Evolutionary conservation across 2,888 invertebrate species (phyloP), one percentile per base, ranked within the genome.

Genomic region (Sesamia inferens): DNA sequence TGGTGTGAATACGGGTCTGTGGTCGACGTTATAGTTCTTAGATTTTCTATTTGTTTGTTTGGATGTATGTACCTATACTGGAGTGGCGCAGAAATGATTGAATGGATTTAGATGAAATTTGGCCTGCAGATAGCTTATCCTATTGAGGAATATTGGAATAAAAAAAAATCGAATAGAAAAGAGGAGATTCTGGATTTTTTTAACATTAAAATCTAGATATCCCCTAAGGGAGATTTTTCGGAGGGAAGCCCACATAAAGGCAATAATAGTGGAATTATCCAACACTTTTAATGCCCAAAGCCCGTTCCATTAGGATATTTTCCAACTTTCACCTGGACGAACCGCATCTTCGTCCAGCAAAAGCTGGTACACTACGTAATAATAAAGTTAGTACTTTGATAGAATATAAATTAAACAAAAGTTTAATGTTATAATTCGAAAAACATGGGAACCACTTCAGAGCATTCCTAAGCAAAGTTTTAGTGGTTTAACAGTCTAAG

Each of bases 391-490:
- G 3, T 57, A 71, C 54, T 59, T 51, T 16, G 54, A 31, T 39
- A 55, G 6, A 76, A 67, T 42, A 24, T 24, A 42, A 11, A 22
- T 47, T n/a, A 57, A 81, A 75, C 72, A 78, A 84, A 76, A 75
- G 59, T 66, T 42, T 59, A 58, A 84, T 85, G 85, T 87, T 87
- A 89, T 89, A 88, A 88, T 91, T 88, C 88, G 90, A 89, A 90
- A 91, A 90, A 90, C 87, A 89, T 89, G 85, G 63, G 86, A 88
- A 88, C 91, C 89, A 74, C 87, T 90, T 89, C 88, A 90, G 84
- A 87, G 88, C 83, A 91, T 92, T 92, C 89, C 86, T 78, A 78
- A 69, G 85, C 88, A 88, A 90, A 93, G 88, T 91, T 93, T 82
- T 83, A 79, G 86, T 83, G 76, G 86, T 85, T 85, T 82, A 65